These are phyloP conservation scores for Megalops atlanticus DNA, from an alignment of 2,113 vertebrate species.

Conservation along the genomic window DNA sequence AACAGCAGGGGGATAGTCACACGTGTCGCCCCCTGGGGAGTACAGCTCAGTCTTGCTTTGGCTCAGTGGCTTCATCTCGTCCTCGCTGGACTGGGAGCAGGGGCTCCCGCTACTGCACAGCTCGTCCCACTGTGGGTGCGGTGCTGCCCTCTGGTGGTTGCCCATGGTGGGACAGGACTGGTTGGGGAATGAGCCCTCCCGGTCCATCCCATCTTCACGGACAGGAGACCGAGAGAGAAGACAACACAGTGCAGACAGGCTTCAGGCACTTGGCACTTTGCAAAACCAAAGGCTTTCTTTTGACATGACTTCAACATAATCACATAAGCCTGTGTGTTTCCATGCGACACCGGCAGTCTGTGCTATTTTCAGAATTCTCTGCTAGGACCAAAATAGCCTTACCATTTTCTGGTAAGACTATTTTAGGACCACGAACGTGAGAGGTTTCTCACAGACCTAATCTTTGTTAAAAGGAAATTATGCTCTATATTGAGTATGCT, in stretches of 20 bases:
- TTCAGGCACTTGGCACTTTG: not conserved
- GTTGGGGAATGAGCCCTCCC: constrained; percentile 70
- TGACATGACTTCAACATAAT: not conserved
- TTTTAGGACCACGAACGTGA: too few species aligned
- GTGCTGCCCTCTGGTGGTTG: constrained; percentile 53
- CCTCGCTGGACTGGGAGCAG: constrained; percentile 75
- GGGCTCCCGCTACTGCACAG: constrained; percentile 74
- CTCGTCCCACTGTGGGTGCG: constrained; percentile 69
- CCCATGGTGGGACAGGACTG: constrained; percentile 65
- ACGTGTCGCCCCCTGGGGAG: constrained; percentile 49
- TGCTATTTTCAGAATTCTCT: too few species aligned
- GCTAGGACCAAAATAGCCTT: too few species aligned
- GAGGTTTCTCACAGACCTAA: too few species aligned
- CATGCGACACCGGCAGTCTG: not conserved
- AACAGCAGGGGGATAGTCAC: constrained; percentile 61
- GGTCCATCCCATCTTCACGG: constrained; percentile 70
- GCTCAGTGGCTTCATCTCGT: constrained; percentile 60
- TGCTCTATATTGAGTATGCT: too few species aligned
- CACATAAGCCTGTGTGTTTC: not conserved
- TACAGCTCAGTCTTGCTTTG: constrained; percentile 59
- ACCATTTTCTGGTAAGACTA: too few species aligned
- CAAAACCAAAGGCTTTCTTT: not conserved
- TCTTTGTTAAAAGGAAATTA: too few species aligned
- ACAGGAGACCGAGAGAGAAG: not conserved
- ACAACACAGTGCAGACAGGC: not conserved